A percentile compares a stretch with the other conserved stretches of the same genome.
These are phyloP conservation scores for Oreochromis spilurus DNA, from an alignment of 2,113 vertebrate genomes.

Conservation along the genomic window DNA sequence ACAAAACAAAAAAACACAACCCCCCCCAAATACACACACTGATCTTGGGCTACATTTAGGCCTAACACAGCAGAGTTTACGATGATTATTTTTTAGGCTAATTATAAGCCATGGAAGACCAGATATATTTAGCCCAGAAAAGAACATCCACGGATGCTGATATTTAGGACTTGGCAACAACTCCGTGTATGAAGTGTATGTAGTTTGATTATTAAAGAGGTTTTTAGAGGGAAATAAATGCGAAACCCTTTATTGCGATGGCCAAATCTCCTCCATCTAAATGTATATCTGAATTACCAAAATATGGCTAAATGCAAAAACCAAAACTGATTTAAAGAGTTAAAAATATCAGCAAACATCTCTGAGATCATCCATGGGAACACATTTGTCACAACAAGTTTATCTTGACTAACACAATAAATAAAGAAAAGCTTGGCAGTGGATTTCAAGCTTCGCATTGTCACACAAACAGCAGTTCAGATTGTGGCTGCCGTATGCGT, in stretches of 20 bases:
- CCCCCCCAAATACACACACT: not conserved
- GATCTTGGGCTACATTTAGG: not conserved
- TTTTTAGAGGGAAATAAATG: not conserved
- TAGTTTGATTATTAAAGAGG: not conserved
- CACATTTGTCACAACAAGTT: not conserved
- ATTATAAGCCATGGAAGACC: not conserved
- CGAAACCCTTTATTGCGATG: not conserved
- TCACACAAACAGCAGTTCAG: not conserved
- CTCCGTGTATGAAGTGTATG: not conserved
- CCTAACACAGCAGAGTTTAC: not conserved
- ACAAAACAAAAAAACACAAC: rapidly evolving
- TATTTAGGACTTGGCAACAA: not conserved
- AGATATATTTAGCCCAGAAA: not conserved
- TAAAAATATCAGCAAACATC: not conserved
- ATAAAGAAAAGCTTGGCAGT: not conserved
- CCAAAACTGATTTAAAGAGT: not conserved
- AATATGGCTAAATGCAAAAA: not conserved
- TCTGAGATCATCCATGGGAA: not conserved
- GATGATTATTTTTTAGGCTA: not conserved
- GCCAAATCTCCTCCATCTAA: not conserved
- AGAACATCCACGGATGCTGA: not conserved
- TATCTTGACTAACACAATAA: not conserved
- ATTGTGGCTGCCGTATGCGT: not conserved
- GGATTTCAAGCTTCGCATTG: not conserved
- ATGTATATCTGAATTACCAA: not conserved